A percentile compares a stretch with the other conserved stretches of the same genome.
Conservation (phyloP, 2,113 vertebrate genomes). For the human (Homo sapiens) region GRCh38 chr6:111159001-111159500, state of each 20-base stretch:
- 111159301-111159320: background rate
- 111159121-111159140: background rate
- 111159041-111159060: too few relatives aligned
- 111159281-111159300: background rate
- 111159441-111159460: background rate
- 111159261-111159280: background rate
- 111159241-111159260: background rate
- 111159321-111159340: background rate
- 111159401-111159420: background rate
- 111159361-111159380: background rate
- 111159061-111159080: too few relatives aligned
- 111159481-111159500: background rate
- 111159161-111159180: background rate
- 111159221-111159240: background rate
- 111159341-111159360: background rate
- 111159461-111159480: background rate
- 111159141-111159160: background rate
- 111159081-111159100: background rate
- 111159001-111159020: too few relatives aligned
- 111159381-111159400: background rate
- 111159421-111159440: background rate
- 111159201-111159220: background rate
- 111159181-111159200: background rate
- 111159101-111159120: background rate
- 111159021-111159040: too few relatives aligned